These are phyloP conservation scores for Apostichopus parvimensis DNA, from an alignment of 35 echinoderm and acorn worm genomes.

Conservation along the genomic window DNA sequence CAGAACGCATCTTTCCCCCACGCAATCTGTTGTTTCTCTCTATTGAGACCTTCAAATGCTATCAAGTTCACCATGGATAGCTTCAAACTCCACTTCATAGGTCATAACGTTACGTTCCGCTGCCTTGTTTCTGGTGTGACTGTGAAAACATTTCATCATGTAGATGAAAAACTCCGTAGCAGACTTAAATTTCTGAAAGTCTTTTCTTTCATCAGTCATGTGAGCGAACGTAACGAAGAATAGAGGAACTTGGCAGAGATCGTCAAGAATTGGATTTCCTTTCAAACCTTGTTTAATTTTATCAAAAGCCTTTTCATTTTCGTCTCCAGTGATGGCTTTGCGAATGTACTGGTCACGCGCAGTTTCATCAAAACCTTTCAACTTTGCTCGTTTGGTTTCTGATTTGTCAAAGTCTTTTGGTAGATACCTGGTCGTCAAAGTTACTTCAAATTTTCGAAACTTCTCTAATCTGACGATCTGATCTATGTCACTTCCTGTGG, in stretches of 20 bases:
- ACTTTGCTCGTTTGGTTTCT: not conserved
- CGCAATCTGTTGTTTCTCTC: not conserved
- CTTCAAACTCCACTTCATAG: not conserved
- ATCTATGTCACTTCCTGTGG: not conserved
- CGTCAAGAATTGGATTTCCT: conserved; percentile 1
- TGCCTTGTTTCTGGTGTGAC: conserved; percentile 25
- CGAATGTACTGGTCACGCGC: not conserved
- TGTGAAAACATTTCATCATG: conserved; percentile 26
- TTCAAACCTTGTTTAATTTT: not conserved
- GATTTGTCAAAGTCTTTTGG: not conserved
- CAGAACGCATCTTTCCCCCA: not conserved
- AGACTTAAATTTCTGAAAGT: conserved; percentile 13
- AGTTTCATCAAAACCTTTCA: conserved; percentile 6
- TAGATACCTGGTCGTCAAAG: not conserved
- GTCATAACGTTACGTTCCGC: no score
- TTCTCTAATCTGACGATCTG: not conserved
- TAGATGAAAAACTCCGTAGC: conserved; percentile 18
- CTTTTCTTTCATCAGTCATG: not conserved
- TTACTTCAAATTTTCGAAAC: not conserved
- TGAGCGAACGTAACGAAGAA: conserved; percentile 36
- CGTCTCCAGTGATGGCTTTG: no score
- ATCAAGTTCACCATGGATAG: not conserved
- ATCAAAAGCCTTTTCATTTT: not conserved
- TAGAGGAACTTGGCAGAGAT: conserved; percentile 12
- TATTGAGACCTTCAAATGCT: not conserved